Base-by-base conservation (phyloP, 1,140 invertebrate species). In the Drosophila bipectinata region DNA sequence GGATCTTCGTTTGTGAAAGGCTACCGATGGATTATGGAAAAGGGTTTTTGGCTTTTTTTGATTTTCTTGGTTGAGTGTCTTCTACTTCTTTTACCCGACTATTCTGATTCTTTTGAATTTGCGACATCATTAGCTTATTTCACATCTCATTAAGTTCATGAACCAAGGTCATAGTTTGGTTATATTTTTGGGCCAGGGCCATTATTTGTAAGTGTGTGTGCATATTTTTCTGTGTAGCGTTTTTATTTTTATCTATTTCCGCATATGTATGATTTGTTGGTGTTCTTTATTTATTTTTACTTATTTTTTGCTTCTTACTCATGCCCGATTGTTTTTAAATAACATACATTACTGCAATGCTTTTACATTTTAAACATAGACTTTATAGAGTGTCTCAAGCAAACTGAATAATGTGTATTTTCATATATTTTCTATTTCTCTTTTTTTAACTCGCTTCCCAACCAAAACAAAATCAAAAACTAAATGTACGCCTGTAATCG, bases 381-480 rank as follows among this genome's bases (percentile, higher is more conserved):
- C 24, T 72, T 44, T 63, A 39, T 73, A 52, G 72, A 82, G 72
- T 88, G 75, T 76, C 12, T 67, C 62, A 64, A 88, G 74, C 82
- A 78, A 88, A 72, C 71, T 81, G 78, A 87, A 87, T 87, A 87
- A 87, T 87, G 79, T 88, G 75, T 76, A 82, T 78, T 82, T 87
- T 79, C 79, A 66, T 87, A 85, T 85, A 87, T 88, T 87, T 87
- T 88, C 83, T 88, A 88, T 88, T 85, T 88, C 83, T 88, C 83
- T 81, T 85, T 85, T 87, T 87, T 87, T 87, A 79, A 87, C 83
- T 88, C 75, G 82, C 82, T 85, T 85, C 78, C 21, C 58, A 83
- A 67, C 71, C 21, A 80, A 81, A 66, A 55, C 48, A 39, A 61
- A 75, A 66, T 52, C 49, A 66, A 79, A 85, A 57, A 78, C 55